Evolutionary conservation across 2,113 vertebrate genomes (phyloP).

Genomic region (Camelus dromedarius): DNA sequence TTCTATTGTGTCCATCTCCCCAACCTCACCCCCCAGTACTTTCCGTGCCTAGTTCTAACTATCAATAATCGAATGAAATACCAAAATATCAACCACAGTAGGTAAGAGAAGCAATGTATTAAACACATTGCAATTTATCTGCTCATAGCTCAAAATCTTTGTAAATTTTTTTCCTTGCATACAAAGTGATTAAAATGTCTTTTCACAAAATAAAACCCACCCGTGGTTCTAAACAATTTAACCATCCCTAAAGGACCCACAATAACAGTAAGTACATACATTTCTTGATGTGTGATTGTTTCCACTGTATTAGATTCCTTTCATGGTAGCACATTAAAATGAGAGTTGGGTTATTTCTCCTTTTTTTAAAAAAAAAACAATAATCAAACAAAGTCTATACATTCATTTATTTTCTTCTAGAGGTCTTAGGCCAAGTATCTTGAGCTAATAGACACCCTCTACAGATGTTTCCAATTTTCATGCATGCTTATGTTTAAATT

Average conservation of each 20-base stretch:
- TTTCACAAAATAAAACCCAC: slow-evolving; percentile 56
- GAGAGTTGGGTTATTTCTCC: neutral
- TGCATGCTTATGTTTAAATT: slow-evolving; percentile 9
- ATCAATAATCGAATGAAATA: slow-evolving; percentile 48
- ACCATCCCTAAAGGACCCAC: neutral
- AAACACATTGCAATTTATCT: neutral
- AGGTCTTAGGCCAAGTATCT: slow-evolving; percentile 45
- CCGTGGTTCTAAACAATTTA: neutral
- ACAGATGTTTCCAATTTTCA: slow-evolving; percentile 22
- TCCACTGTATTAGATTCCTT: slow-evolving; percentile 29
- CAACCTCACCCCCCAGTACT: neutral
- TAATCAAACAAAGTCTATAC: slow-evolving; percentile 4
- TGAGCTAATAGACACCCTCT: slow-evolving; percentile 8
- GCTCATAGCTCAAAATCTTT: slow-evolving; percentile 32
- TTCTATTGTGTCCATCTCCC: neutral
- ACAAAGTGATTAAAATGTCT: slow-evolving; percentile 47
- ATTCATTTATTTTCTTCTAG: slow-evolving; percentile 24
- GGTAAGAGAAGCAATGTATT: neutral
- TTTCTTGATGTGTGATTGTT: slow-evolving; percentile 19
- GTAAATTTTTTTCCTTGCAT: neutral
- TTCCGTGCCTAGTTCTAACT: neutral
- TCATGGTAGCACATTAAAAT: neutral
- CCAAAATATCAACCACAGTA: neutral
- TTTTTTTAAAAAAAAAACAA: neutral
- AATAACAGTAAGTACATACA: neutral